Base-by-base conservation (phyloP, 2,797 vertebrate genomes). In the Hyperoplus immaculatus region DNA sequence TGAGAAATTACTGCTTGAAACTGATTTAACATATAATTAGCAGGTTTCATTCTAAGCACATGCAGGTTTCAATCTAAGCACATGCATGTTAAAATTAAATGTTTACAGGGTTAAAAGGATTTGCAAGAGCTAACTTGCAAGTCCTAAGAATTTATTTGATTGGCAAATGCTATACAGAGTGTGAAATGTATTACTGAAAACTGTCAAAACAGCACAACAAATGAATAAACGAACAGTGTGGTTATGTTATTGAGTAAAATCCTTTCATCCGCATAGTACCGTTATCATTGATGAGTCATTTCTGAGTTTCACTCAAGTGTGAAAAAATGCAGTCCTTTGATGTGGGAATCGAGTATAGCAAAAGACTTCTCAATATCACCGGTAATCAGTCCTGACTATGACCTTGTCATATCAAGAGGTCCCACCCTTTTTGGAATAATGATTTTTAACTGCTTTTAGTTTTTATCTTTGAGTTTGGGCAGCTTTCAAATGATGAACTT, bases 221-320 rank as follows among this genome's bases (percentile, higher is more conserved):
- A 74, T 66, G 76, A 72, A 81, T 4, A 82, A 75, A 71, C 56
- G 59, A 4, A 15, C 6, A 39, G 54, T 51, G 73, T 15, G 74
- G 80, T 87, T 88, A 82, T 79, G 39, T 63, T 69, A 49, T 49
- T 68, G 83, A 81, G 69, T 82, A 76, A 70, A 83, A 85, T 59
- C 12, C 54, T 82, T 86, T 55, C 45, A 80, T 72, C 21, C 4
- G 57, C 80, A 87, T 83, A 29, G 29, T 29, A 64, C 83, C 76
- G 41, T 82, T 69, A 87, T 82, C 79, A 75, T 43, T 21, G 82
- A 89, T 94, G 93, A 95, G 79, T 95, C 94, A 95, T 92, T 86
- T 92, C 73, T 75, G 73, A 80, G 82, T 93, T 93, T 92, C 90
- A 87, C 73, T 89, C 78, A 58, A 29, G 41, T 82, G 70, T 75